Percentiles rank a stretch among this genome's conserved stretches.
These are phyloP conservation scores for Aphidius colemani DNA, from an alignment of 2,888 invertebrate genomes.

Conservation along the genomic window DNA sequence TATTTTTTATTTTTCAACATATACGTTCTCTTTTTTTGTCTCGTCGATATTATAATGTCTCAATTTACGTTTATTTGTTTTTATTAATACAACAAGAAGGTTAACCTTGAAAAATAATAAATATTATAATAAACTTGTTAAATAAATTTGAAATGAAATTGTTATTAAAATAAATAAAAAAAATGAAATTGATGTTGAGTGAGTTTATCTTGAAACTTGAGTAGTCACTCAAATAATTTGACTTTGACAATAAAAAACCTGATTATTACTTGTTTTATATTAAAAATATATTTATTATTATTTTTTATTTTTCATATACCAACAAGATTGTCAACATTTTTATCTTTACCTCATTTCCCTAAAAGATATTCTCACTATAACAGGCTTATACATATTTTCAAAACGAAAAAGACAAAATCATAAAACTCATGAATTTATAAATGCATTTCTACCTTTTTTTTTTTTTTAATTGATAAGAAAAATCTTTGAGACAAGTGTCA, in stretches of 20 bases:
- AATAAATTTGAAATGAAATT: not conserved
- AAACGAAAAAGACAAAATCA: not conserved
- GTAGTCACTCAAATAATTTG: too few species aligned
- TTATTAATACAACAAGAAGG: too few species aligned
- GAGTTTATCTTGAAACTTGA: too few species aligned
- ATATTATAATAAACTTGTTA: not conserved
- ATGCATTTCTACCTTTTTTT: not conserved
- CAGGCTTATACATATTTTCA: not conserved
- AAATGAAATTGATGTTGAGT: too few species aligned
- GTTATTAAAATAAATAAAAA: not conserved
- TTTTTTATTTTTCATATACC: too few species aligned
- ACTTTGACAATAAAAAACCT: too few species aligned
- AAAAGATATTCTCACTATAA: not conserved
- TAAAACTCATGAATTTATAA: not conserved
- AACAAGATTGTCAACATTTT: not conserved
- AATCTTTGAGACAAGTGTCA: not conserved
- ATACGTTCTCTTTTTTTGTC: not conserved
- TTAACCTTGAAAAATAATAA: not conserved
- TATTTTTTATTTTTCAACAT: slow-evolving; percentile 1
- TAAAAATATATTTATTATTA: too few species aligned
- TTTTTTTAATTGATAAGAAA: slow-evolving; percentile 21
- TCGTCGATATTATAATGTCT: slow-evolving; percentile 13
- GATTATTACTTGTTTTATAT: too few species aligned
- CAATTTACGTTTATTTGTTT: not conserved
- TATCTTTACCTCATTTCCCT: slow-evolving; percentile 7